These are phyloP conservation scores for Aphaenogaster rudis DNA, from an alignment of 1,140 invertebrate species.

Conservation along the genomic window DNA sequence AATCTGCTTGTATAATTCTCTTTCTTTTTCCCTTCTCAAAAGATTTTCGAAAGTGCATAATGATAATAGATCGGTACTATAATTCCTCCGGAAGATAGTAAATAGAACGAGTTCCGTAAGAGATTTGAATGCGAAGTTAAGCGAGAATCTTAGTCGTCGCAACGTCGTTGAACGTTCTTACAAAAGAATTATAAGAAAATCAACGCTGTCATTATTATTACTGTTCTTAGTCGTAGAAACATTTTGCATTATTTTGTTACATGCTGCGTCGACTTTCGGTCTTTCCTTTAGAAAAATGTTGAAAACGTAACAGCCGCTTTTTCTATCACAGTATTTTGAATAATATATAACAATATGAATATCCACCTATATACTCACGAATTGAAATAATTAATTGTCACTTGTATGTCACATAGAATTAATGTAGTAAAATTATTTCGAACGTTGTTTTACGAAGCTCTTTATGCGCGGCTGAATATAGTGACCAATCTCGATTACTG, in stretches of 20 bases:
- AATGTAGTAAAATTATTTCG: neutral
- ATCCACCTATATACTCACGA: neutral
- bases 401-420: neutral
- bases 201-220: neutral
- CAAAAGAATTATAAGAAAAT: conserved; percentile 34
- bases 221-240: neutral
- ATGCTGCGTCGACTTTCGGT: neutral
- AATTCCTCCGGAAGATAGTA: conserved; percentile 54
- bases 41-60: neutral
- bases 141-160: conserved; percentile 83
- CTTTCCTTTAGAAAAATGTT: neutral
- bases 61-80: neutral
- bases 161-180: conserved; percentile 63
- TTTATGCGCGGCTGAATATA: neutral
- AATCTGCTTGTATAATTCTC: neutral
- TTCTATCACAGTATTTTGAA: neutral
- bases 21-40: neutral
- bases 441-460: neutral
- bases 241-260: neutral
- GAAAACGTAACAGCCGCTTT: neutral
- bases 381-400: conserved; percentile 34
- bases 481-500: neutral
- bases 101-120: conserved; percentile 65
- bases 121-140: conserved; percentile 87
- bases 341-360: neutral